Conservation (phyloP, 2,888 invertebrate genomes). For the Nemapogon koenigi region DNA sequence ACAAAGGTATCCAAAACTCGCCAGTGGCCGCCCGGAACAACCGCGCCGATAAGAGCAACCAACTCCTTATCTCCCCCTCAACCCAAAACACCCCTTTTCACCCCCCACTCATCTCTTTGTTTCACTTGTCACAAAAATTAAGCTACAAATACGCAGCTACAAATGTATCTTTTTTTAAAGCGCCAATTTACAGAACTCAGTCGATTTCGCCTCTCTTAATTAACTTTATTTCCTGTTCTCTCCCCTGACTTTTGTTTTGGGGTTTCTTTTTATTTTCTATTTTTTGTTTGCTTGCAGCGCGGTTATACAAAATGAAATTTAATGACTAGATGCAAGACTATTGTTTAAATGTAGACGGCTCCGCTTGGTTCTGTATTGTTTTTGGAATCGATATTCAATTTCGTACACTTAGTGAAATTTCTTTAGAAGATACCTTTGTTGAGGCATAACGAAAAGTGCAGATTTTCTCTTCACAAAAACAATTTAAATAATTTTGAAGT, state of each 20-base stretch:
- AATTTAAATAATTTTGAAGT: too few species aligned
- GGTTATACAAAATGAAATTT: constrained; percentile 63
- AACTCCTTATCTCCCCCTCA: constrained; percentile 46
- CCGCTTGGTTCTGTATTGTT: too few species aligned
- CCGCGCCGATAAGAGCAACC: constrained; percentile 41
- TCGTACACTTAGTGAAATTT: too few species aligned
- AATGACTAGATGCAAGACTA: constrained; percentile 54
- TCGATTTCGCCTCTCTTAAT: constrained; percentile 65
- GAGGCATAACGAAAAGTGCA: too few species aligned
- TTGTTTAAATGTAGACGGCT: too few species aligned
- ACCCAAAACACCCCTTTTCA: constrained; percentile 21
- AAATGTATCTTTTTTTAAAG: constrained; percentile 62
- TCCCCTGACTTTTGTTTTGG: constrained; percentile 57
- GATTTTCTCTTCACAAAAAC: too few species aligned
- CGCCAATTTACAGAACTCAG: constrained; percentile 64
- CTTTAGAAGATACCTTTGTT: too few species aligned
- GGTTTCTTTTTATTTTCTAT: constrained; percentile 54
- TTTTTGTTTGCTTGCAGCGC: constrained; percentile 59
- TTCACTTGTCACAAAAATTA: constrained; percentile 66
- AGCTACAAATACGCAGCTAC: constrained; percentile 60
- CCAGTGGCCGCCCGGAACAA: constrained; percentile 49
- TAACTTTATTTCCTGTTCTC: constrained; percentile 65
- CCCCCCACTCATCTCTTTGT: constrained; percentile 58
- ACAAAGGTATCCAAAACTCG: constrained; percentile 58
- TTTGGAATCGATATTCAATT: too few species aligned